Base-by-base conservation (phyloP, 2,888 invertebrate genomes). In the Scaptomyza flava region DNA sequence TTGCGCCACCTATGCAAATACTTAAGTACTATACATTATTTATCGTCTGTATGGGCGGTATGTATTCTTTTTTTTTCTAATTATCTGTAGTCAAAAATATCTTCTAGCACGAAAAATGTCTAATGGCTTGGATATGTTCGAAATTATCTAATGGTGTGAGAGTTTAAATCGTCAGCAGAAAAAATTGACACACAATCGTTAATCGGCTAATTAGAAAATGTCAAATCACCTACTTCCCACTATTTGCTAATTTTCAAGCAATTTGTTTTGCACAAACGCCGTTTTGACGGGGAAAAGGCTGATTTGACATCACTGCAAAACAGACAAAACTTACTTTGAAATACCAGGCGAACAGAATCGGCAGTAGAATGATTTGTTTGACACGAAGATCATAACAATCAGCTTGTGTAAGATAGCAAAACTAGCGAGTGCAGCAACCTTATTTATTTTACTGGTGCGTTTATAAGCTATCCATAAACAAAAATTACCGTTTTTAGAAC, bases 101-200 rank as follows among this genome's bases (percentile, higher is more conserved):
- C 23, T 23, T 23, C 23, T 23, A 23, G 4, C 23, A 23, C 4
- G 23, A 23, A 23, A 23, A 4, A 23, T 23, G 3, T 23, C 23
- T 23, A 23, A 23, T 36, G 6, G 33, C 11, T 33, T 33, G 33
- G 0, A 33, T 11, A 12, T 12, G 0, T 34, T 34, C 4, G 5
- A 34, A 12, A 34, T 12, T 12, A 34, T 12, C 12, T 17, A 17
- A 17, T 17, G 17, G 17, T 17, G 17, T 17, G 17, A 17, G 17
- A 17, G 17, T 17, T 17, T 17, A 17, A 17, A 17, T 17, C 17
- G 17, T 17, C 17, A 17, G 17, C 1, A 36, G n/a, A 51, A 57
- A 20, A 38, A 48, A 57, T 31, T 48, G 17, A 14, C 33, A 34
- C 8, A 53, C 36, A 34, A 30, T 70, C 3, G 51, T 31, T 20